Conservation (phyloP, 2,113 vertebrate genomes). For the Hyperopisus bebe region DNA sequence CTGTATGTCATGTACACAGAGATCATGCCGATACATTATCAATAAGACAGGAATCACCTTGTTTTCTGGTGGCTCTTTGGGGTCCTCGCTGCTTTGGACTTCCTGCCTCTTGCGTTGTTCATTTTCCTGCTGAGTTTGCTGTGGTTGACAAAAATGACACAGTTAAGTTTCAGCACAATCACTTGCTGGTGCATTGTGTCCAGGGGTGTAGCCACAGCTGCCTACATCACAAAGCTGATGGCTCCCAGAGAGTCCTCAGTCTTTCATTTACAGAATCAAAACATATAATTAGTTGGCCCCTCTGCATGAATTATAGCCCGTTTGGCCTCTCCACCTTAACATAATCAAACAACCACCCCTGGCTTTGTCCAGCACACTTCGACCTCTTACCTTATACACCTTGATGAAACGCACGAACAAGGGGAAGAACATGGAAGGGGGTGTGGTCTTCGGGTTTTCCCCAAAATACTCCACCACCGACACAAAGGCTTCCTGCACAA, state of each 20-base stretch:
- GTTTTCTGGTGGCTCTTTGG: conserved; percentile 34
- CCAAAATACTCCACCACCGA: conserved; percentile 88
- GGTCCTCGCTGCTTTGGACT: conserved; percentile 47
- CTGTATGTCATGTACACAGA: neutral
- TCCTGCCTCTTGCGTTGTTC: conserved; percentile 78
- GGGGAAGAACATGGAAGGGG: conserved; percentile 86
- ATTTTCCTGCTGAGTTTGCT: conserved; percentile 83
- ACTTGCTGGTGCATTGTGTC: neutral
- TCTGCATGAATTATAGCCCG: neutral
- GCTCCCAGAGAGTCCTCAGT: neutral
- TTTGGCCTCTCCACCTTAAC: neutral
- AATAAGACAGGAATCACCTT: conserved; percentile 44
- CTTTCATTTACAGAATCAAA: neutral
- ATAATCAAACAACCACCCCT: neutral
- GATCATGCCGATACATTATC: neutral
- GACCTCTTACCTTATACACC: conserved; percentile 77
- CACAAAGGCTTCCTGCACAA: conserved; percentile 74
- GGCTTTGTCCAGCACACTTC: neutral
- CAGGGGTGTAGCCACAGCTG: neutral
- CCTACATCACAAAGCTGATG: neutral
- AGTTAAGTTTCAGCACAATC: neutral
- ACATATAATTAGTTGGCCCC: neutral
- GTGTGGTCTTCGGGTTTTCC: conserved; percentile 86
- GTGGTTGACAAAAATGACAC: conserved; percentile 6
- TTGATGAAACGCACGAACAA: conserved; percentile 79